Conservation (phyloP, 2,797 vertebrate genomes). For the Chelon auratus region DNA sequence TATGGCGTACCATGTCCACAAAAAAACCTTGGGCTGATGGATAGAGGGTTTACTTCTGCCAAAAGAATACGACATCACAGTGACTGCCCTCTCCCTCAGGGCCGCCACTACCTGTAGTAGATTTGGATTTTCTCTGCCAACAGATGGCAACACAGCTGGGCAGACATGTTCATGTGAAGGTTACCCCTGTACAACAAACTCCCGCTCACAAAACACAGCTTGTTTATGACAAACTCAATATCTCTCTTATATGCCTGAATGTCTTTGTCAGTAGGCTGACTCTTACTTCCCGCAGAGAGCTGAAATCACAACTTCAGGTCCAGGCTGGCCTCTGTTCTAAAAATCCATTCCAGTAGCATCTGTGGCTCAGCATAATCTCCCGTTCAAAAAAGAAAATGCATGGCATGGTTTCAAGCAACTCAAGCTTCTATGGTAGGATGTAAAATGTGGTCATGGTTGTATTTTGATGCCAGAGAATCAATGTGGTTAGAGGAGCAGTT, state of each 20-base stretch:
- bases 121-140: constrained; percentile 46
- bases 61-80: constrained; percentile 35
- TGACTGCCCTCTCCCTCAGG: constrained; percentile 35
- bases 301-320: too few relatives aligned
- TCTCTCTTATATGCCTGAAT: neutral
- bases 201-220: constrained; percentile 32
- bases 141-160: constrained; percentile 72
- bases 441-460: too few relatives aligned
- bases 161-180: constrained; percentile 58
- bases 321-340: too few relatives aligned
- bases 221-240: constrained; percentile 30
- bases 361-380: too few relatives aligned
- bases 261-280: neutral
- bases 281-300: too few relatives aligned
- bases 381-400: too few relatives aligned
- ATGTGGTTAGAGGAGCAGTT: neutral
- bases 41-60: neutral
- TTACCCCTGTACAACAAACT: constrained; percentile 61
- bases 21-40: constrained; percentile 23
- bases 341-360: too few relatives aligned
- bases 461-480: neutral
- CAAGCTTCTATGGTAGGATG: too few relatives aligned
- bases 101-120: constrained; percentile 20
- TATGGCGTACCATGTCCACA: neutral
- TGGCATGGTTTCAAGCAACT: too few relatives aligned